phyloP scores from a whole-genome alignment of 2,888 invertebrate genomes.

The Nomada fabriciana region DNA sequence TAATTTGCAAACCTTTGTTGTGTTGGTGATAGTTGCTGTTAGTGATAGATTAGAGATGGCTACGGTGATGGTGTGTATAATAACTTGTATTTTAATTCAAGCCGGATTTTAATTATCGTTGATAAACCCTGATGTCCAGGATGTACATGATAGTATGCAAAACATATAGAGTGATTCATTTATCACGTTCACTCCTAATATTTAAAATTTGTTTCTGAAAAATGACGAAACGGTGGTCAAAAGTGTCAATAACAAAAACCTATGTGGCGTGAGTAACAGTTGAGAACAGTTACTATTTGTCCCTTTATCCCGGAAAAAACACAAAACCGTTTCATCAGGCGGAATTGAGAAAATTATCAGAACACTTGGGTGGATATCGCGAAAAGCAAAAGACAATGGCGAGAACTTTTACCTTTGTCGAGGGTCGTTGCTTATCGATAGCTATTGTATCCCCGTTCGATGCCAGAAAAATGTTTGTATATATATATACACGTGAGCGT shows the following conservation, averaged over 20 bases:
- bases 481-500: not conserved
- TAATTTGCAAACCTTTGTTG: constrained; percentile 5
- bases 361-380: constrained; percentile 21
- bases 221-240: not conserved
- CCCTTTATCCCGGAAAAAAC: not conserved
- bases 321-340: not conserved
- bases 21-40: not conserved
- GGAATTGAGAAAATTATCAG: constrained; percentile 44
- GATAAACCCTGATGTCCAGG: not conserved
- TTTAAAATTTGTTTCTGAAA: no score
- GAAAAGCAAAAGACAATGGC: constrained; percentile 44
- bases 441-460: constrained; percentile 44
- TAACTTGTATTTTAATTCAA: not conserved
- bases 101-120: not conserved
- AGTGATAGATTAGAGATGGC: not conserved
- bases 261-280: not conserved
- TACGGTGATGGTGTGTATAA: not conserved
- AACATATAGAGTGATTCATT: not conserved
- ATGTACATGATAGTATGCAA: not conserved
- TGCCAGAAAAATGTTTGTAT: not conserved
- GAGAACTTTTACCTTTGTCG: constrained; percentile 44
- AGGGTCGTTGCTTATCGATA: constrained; percentile 28
- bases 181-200: not conserved
- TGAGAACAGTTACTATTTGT: constrained; percentile 22
- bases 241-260: constrained; percentile 8